phyloP scores from a whole-genome alignment of 2,113 vertebrate species.

The Menura novaehollandiae region DNA sequence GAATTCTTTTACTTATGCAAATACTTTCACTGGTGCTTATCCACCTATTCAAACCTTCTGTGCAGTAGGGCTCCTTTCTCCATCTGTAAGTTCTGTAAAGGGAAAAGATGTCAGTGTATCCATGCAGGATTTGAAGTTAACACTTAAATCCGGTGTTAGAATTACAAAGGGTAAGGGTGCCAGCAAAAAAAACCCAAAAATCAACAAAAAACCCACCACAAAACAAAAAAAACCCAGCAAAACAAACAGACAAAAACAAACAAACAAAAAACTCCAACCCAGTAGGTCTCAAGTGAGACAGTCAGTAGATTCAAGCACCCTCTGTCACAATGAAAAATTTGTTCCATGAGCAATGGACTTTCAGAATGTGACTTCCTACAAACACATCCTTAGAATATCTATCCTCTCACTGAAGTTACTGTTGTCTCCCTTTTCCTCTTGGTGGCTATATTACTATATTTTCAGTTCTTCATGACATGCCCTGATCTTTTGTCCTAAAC shows the following conservation, averaged over 20 bases:
- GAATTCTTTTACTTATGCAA: slow-evolving; percentile 54
- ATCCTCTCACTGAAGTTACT: background rate
- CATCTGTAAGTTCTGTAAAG: background rate
- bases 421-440: background rate
- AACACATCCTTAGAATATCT: background rate
- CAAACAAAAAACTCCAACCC: background rate
- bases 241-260: background rate
- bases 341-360: background rate
- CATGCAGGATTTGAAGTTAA: background rate
- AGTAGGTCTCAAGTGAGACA: background rate
- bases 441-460: background rate
- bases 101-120: background rate
- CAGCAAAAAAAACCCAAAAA: background rate
- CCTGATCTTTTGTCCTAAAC: background rate
- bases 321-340: background rate
- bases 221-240: background rate
- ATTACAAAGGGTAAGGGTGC: background rate
- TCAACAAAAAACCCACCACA: background rate
- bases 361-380: background rate
- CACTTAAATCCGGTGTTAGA: background rate
- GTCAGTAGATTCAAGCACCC: background rate
- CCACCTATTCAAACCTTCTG: slow-evolving; percentile 49
- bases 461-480: background rate
- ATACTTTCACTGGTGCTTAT: slow-evolving; percentile 47
- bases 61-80: slow-evolving; percentile 36